Evolutionary conservation across 2,797 vertebrate species (phyloP), one percentile per base, ranked within the genome.

Genomic region (Hippoglossus hippoglossus): DNA sequence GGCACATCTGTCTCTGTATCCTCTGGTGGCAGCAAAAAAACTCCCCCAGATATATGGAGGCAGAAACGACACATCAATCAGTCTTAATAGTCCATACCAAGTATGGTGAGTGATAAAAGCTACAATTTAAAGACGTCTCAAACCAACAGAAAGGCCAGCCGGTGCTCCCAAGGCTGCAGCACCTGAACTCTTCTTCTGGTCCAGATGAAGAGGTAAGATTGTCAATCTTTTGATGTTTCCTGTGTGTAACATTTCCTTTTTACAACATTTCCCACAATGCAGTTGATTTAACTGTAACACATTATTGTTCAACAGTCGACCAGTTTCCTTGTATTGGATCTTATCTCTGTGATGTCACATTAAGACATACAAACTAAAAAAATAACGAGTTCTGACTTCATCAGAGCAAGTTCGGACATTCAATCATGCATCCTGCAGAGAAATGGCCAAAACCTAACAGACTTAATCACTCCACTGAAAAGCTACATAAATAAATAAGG

Each of bases 1-100:
- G 81, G 76, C 82, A 84, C 81, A 71, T 34, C 61, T 53, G 34
- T 21, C 36, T 28, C 62, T 34, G 26, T 41, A 50, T 39, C 49
- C 52, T 71, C 59, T 51, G 57, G 52, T 52, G 55, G 75, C 0
- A 46, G 52, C 60, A 67, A 25, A 51, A 51, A 21, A 71, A 52
- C 52, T 71, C 22, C 51, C 24, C 34, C n/a, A 73, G 61, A 66
- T 68, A 46, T 28, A 22, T 75, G 69, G 36, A 52, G 28, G 21
- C 28, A 51, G 53, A 54, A 60, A 67, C 65, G 55, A 60, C 24
- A 39, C 21, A 49, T 21, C 26, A 49, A 57, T 59, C 34, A 49
- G 5, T 63, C 47, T 70, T 54, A n/a, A 74, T 12, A 18, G 52
- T 31, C n/a, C 5, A 52, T 36, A 51, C 46, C 46, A 52, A 53